Percentiles rank a stretch among this genome's conserved stretches.
phyloP scores from a whole-genome alignment of 2,113 vertebrate genomes.

The Scophthalmus maximus region DNA sequence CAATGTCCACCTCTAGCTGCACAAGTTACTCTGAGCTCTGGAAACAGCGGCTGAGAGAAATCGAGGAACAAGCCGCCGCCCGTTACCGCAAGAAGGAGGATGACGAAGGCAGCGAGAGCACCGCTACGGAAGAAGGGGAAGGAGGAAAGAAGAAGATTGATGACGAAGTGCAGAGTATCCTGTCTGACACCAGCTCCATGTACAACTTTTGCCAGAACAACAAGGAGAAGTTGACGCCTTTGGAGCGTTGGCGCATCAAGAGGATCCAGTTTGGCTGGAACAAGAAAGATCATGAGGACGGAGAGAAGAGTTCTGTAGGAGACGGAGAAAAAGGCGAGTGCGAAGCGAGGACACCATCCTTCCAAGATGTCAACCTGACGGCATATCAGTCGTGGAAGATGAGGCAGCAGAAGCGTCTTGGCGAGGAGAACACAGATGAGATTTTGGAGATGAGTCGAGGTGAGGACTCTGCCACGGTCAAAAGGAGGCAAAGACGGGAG shows the following conservation, averaged over 20 bases:
- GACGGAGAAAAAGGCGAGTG: conserved; percentile 74
- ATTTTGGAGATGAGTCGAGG: conserved; percentile 87
- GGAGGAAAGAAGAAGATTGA: conserved; percentile 79
- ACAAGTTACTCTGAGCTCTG: conserved; percentile 87
- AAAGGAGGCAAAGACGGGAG: conserved; percentile 88
- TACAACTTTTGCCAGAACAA: conserved; percentile 95
- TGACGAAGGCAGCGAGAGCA: conserved; percentile 35
- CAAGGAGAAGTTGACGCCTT: conserved; percentile 90
- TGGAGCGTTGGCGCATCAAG: conserved; percentile 96
- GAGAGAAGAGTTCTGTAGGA: conserved; percentile 55
- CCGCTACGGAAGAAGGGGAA: neutral
- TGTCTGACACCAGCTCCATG: conserved; percentile 90
- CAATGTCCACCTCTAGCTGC: conserved; percentile 85
- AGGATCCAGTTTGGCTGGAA: conserved; percentile 97
- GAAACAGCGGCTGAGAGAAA: conserved; percentile 90
- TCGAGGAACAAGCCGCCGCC: conserved; percentile 87
- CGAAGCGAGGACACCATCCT: conserved; percentile 50
- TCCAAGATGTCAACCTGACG: conserved; percentile 86
- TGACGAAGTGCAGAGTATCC: conserved; percentile 85
- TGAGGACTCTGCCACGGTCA: conserved; percentile 84
- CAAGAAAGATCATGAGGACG: conserved; percentile 82
- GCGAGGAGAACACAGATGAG: conserved; percentile 88
- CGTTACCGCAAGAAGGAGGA: conserved; percentile 76
- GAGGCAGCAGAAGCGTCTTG: conserved; percentile 89
- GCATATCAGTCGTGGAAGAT: conserved; percentile 97